Evolutionary conservation across 2,888 invertebrate genomes (phyloP).

Genomic region (Ethmia dodecea): DNA sequence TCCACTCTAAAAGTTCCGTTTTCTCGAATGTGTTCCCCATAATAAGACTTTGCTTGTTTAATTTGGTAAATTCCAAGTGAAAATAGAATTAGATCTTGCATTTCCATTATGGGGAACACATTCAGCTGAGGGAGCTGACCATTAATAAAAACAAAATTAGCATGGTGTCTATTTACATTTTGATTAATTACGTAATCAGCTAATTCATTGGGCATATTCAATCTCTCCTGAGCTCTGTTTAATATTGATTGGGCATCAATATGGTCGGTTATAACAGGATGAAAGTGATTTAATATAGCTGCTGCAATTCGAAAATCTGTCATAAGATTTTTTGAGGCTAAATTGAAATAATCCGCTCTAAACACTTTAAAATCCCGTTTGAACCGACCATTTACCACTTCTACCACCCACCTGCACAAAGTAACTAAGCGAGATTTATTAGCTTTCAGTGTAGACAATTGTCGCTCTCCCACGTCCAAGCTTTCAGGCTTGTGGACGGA

Average conservation of each 20-base stretch:
- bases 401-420: conserved; percentile 15
- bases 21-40: conserved; percentile 5
- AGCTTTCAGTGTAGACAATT: conserved; percentile 12
- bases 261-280: conserved; percentile 7
- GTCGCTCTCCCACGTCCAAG: conserved; percentile 10
- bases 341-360: conserved; percentile 9
- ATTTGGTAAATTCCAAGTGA: conserved; percentile 4
- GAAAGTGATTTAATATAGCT: conserved; percentile 15
- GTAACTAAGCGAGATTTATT: conserved; percentile 14
- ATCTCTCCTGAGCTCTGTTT: background rate
- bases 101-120: conserved; percentile 5
- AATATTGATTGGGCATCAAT: conserved; percentile 6
- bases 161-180: conserved; percentile 6
- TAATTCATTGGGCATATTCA: conserved; percentile 8
- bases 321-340: conserved; percentile 8
- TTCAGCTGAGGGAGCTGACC: background rate
- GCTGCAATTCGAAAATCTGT: conserved; percentile 12
- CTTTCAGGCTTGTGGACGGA: conserved; percentile 10
- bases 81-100: conserved; percentile 2
- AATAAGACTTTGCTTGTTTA: conserved; percentile 5
- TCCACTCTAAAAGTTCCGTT: conserved; percentile 3
- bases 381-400: conserved; percentile 16
- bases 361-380: conserved; percentile 14
- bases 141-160: conserved; percentile 3
- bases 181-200: conserved; percentile 4